Evolutionary conservation across 2,113 vertebrate species (phyloP).

Genomic region (Turdus rufiventris): DNA sequence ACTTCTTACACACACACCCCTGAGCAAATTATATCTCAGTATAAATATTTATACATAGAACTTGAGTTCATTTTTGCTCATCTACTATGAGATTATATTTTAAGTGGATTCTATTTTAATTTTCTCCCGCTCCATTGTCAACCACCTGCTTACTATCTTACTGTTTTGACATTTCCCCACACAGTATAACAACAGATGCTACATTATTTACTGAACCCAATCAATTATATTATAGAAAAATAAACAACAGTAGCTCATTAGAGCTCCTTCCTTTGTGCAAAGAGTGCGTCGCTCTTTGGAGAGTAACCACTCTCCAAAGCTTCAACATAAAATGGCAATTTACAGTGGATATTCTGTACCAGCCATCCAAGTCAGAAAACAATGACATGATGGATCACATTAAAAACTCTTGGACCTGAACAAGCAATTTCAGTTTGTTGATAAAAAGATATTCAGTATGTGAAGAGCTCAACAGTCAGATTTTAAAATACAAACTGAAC

Average conservation of each 20-base stretch:
- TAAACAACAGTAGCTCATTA: conserved; percentile 98
- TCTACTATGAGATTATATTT: conserved; percentile 59
- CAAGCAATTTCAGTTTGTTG: conserved; percentile 59
- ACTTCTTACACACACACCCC: conserved; percentile 12
- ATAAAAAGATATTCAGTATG: conserved; percentile 59
- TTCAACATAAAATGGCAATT: conserved; percentile 59
- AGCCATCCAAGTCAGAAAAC: conserved; percentile 59
- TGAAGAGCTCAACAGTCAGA: conserved; percentile 61
- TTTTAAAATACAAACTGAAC: conserved; percentile 70
- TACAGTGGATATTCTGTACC: conserved; percentile 56
- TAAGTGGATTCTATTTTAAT: conserved; percentile 66
- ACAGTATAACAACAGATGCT: conserved; percentile 91
- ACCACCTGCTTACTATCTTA: conserved; percentile 75
- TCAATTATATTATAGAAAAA: conserved; percentile 96
- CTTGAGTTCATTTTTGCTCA: conserved; percentile 59
- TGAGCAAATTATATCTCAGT: conserved; percentile 53
- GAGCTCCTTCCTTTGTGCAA: conserved; percentile 81
- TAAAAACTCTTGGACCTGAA: conserved; percentile 55
- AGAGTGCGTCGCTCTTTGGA: conserved; percentile 48
- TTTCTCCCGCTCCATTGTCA: conserved; percentile 51
- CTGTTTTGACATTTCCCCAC: conserved; percentile 89
- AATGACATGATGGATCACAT: conserved; percentile 56
- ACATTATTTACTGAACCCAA: conserved; percentile 94
- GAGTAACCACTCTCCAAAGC: conserved; percentile 62
- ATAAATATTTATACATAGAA: conserved; percentile 68